Base-by-base conservation (phyloP, 2,888 invertebrate species). In the Philaethria dido region DNA sequence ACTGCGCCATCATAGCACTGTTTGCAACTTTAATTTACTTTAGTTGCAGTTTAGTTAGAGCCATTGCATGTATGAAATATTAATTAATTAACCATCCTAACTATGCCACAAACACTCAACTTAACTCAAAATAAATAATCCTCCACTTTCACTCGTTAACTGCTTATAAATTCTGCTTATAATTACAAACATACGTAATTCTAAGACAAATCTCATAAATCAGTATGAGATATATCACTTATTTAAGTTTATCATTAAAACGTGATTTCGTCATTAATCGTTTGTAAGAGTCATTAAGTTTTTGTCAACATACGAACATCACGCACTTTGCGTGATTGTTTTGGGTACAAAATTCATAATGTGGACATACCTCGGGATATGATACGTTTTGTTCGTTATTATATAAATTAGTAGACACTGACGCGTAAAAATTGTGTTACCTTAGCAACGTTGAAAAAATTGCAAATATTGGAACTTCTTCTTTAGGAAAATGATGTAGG, bases 301-400 rank as follows among this genome's bases (percentile, higher is more conserved):
- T 50, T 50, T 59, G 64, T 64, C 64, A 59, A 25, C 64, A 44
- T 48, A 25, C n/a, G 45, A 64, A 45, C 18, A 39, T 55, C 62
- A 62, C 62, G 66, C 62, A 66, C 62, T 36, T 55, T 39, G 22
- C 42, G 50, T 47, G 8, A 36, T 48, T 33, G 3, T 45, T 39
- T 25, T 48, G 39, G 47, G 55, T 22, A 45, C 22, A 60, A 20
- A 9, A 18, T 25, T 29, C 8, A 9, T 45, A 33, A 29, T 45
- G 20, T 60, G 60, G 60, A 60, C 33, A 47, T 47, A 47, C 13
- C 16, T 3, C 4, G 33, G 8, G 5, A 8, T 33, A 33, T 33
- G 1, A 33, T 33, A 25, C 2, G 5, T 5, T 33, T 33, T n/a
- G n/a, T n/a, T 8, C 4, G 33, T 33, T 33, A 33, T 9, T 33